phyloP scores from a whole-genome alignment of 2,797 vertebrate species.

The Ambastaia sidthimunki region DNA sequence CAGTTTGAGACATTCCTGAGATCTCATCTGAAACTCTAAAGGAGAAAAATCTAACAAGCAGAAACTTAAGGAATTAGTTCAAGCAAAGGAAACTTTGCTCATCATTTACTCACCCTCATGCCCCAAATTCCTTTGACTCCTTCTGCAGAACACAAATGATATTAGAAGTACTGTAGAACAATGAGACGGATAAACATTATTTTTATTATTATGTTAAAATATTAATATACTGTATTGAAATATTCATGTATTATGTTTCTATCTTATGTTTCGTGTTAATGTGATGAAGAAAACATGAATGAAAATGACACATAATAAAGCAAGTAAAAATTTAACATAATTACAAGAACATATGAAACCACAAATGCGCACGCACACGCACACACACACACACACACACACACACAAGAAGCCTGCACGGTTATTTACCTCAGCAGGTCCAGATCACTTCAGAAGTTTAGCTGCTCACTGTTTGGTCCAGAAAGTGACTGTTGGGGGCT shows the following conservation, averaged over 20 bases:
- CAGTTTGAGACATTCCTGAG: not conserved
- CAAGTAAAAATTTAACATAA: slow-evolving; percentile 29
- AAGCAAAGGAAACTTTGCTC: not conserved
- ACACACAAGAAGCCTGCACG: slow-evolving; percentile 53
- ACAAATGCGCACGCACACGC: slow-evolving; percentile 37
- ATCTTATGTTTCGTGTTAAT: not conserved
- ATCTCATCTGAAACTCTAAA: not conserved
- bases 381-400: slow-evolving; percentile 55
- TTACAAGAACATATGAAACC: slow-evolving; percentile 33
- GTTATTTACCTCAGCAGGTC: slow-evolving; percentile 82
- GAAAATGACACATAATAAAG: no score
- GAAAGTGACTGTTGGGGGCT: slow-evolving; percentile 84
- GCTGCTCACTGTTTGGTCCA: slow-evolving; percentile 71
- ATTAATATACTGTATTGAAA: no score
- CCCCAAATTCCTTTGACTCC: not conserved
- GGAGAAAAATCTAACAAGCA: not conserved
- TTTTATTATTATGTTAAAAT: no score
- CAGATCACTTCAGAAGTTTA: slow-evolving; percentile 76
- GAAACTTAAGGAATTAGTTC: no score
- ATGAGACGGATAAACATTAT: not conserved
- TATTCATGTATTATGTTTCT: no score
- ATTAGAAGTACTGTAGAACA: not conserved
- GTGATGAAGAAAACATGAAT: no score
- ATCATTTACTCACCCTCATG: not conserved
- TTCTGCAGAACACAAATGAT: not conserved